Base-by-base conservation (phyloP, 1,140 invertebrate species). In the Macrobrachium rosenbergii region DNA sequence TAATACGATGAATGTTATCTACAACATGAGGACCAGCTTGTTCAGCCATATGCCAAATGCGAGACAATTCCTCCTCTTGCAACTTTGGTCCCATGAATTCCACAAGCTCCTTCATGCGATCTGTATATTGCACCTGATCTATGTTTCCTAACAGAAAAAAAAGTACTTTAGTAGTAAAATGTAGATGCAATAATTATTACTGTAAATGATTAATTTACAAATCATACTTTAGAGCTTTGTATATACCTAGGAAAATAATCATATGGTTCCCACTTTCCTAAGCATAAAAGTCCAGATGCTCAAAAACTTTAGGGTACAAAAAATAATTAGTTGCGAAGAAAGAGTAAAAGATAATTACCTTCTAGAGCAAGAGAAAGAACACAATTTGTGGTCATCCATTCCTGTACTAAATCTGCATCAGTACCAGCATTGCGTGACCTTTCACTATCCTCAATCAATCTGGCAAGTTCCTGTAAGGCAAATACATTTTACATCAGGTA, bases 111-210 rank as follows among this genome's bases (percentile, higher is more conserved):
- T 93, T 93, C 78, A 94, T 92, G 90, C 93, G 92, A 87, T 94
- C 93, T 90, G 93, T 93, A 90, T 94, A 94, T 89, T 94, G 93
- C 62, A 92, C 92, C 88, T 94, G 93, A 90, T 94, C 93, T 82
- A 94, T 93, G 90, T 93, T 94, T 17, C 93, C 82, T 89, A 63
- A 12, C 23, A 21, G 7, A n/a, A 80, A 23, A 23, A 23, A 78
- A 58, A 12, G 78, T 28, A 52, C 23, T 10, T 43, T 72, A 45
- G n/a, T 17, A 23, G 63, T 62, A 58, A 19, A 76, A 14, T 23
- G 45, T 5, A 60, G 21, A 14, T 10, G 43, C 17, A 60, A 43
- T 28, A 77, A 21, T 37, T 28, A 73, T 43, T 21, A 45, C 5
- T 23, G 28, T 21, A 28, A 83, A 11, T 23, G n/a, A n/a, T n/a